Base-by-base conservation (phyloP, 2,797 vertebrate species). In the Lepilemur septentrionalis region DNA sequence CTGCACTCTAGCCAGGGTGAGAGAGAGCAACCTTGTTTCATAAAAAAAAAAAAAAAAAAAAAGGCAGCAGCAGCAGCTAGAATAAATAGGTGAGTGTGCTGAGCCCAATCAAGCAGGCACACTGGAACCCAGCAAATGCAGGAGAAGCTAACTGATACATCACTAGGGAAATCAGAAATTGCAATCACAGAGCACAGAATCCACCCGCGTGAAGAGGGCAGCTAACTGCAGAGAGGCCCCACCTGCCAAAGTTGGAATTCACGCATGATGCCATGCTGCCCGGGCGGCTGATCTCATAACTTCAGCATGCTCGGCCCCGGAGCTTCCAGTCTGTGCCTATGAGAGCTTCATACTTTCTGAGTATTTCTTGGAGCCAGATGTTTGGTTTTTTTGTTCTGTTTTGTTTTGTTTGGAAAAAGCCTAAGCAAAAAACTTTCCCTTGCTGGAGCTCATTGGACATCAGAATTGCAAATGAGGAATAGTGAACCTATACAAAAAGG, bases 391-490 rank as follows among this genome's bases (percentile, higher is more conserved):
- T 32, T 76, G 57, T 63, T 50, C 15, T 61, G 23, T 35, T 25
- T 14, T 48, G 25, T 28, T 17, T 35, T 73, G 2, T 80, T 76
- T 63, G 25, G 46, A 83, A 93, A 55, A 30, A 61, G 65, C 23
- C 32, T 61, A 10, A 11, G n/a, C 30, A 7, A 35, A 12, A 79
- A 79, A 43, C 30, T 59, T 80, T 38, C 25, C 55, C 11, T 75
- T 69, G 65, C 35, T 67, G 28, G 63, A 63, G 57, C 41, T 94
- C 63, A 50, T 0, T 90, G 61, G 57, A 67, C 35, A 61, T 65
- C n/a, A 83, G 55, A 93, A 88, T 17, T 59, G 22, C 90, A 79
- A 78, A 92, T 57, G 65, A 82, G 17, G 73, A 94, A 52, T 30
- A 18, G 32, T 69, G n/a, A 86, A 69, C 7, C n/a, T 70, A 30